Conservation (phyloP, 1,140 invertebrate genomes). For the Aethina tumida region DNA sequence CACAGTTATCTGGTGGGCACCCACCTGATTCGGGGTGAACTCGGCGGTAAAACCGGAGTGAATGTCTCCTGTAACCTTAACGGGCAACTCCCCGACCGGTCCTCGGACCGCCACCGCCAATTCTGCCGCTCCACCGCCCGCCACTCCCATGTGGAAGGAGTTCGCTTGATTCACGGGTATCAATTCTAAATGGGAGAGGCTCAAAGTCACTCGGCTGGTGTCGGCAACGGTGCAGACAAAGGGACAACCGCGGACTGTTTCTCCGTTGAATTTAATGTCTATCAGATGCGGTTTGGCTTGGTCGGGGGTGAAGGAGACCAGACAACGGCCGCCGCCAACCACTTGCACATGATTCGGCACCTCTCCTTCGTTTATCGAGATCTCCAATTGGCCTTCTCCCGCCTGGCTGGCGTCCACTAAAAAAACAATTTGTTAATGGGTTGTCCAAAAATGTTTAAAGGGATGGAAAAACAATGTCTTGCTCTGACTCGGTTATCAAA, state of each 20-base stretch:
- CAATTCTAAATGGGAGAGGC: slow-evolving; percentile 70
- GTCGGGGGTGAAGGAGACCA: slow-evolving; percentile 94
- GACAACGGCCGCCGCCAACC: slow-evolving; percentile 84
- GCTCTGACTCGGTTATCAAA: no score
- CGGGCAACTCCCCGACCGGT: slow-evolving; percentile 68
- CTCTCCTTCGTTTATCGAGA: slow-evolving; percentile 95
- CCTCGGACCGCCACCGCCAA: slow-evolving; percentile 79
- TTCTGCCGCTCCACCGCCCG: slow-evolving; percentile 75
- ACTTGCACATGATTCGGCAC: slow-evolving; percentile 96
- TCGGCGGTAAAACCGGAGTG: slow-evolving; percentile 80
- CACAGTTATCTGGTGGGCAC: slow-evolving; percentile 67
- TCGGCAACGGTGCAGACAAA: slow-evolving; percentile 75
- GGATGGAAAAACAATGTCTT: no score
- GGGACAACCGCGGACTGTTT: slow-evolving; percentile 88
- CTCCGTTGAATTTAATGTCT: slow-evolving; percentile 97
- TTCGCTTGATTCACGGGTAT: slow-evolving; percentile 80
- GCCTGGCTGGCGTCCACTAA: slow-evolving; percentile 91
- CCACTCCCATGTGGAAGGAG: slow-evolving; percentile 81
- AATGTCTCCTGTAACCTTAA: slow-evolving; percentile 81
- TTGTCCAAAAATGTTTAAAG: no score
- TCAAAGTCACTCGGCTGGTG: slow-evolving; percentile 68
- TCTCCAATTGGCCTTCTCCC: slow-evolving; percentile 94
- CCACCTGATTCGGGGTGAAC: slow-evolving; percentile 83
- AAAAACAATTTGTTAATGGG: no score
- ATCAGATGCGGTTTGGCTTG: slow-evolving; percentile 84